Evolutionary conservation across 1,140 invertebrate species (phyloP).

Genomic region (Nylanderia fulva): DNA sequence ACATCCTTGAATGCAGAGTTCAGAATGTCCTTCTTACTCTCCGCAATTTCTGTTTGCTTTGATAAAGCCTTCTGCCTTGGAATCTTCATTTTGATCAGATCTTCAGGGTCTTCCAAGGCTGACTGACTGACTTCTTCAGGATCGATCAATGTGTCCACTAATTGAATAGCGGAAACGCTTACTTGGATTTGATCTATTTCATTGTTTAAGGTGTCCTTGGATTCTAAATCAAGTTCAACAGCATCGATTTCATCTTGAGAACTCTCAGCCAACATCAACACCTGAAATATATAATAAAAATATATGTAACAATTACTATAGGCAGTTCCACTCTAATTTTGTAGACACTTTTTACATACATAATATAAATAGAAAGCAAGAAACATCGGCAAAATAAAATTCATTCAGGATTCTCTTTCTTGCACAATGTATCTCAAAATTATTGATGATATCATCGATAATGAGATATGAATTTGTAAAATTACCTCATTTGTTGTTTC

Average conservation of each 20-base stretch:
- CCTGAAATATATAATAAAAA: constrained; percentile 6
- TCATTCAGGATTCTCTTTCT: too few species aligned
- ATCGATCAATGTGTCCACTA: constrained; percentile 62
- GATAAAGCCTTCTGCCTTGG: not conserved
- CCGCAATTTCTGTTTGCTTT: constrained; percentile 9
- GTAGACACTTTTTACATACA: not conserved
- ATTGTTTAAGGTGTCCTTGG: constrained; percentile 41
- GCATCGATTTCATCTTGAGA: constrained; percentile 74
- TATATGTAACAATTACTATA: not conserved
- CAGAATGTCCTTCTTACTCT: not conserved
- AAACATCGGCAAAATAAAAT: too few species aligned
- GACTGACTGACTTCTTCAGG: constrained; percentile 8
- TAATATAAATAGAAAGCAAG: not conserved
- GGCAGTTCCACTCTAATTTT: not conserved
- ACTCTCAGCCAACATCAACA: constrained; percentile 28
- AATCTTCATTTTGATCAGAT: not conserved
- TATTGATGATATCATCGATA: too few species aligned
- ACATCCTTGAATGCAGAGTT: constrained; percentile 68
- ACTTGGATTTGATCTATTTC: constrained; percentile 64
- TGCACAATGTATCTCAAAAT: too few species aligned
- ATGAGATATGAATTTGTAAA: too few species aligned
- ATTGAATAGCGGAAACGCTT: constrained; percentile 68
- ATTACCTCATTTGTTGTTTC: constrained; percentile 28
- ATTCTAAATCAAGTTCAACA: constrained; percentile 31
- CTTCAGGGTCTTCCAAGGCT: not conserved